Base-by-base conservation (phyloP, 2,113 vertebrate species). In the Gadus chalcogrammus region DNA sequence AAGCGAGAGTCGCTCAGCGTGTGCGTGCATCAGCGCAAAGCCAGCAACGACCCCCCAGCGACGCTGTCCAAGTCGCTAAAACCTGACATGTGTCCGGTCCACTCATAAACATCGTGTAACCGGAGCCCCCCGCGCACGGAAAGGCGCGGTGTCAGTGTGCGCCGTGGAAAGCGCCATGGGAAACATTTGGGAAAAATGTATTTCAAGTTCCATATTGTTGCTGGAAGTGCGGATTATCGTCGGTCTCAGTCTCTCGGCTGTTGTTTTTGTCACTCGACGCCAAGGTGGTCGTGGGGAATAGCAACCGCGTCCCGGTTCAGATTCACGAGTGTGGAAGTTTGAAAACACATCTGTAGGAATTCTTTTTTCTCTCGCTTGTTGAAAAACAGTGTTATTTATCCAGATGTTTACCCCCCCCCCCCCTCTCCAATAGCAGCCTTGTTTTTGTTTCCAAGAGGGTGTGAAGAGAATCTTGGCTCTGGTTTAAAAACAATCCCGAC, bases 381-480 rank as follows among this genome's bases (percentile, higher is more conserved):
- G 42, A 48, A 16, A 59, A 76, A 69, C 69, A 48, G 53, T 67
- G 35, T 24, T 28, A 12, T 64, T 64, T 35, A 31, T 64, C 15
- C 27, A 61, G 59, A 22, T 61, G 60, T 28, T 16, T 28, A 12
- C 0, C 56, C 64, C 24, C 72, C n/a, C 15, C 56, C 60, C 35
- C 42, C 42, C 42, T 2, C 42, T 48, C 62, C 31, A 58, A 31
- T 61, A 66, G 67, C 55, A 28, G 28, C 35, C 13, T n/a, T 86
- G 82, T 88, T 61, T 74, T 76, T 67, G 84, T 88, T 90, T 84
- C 69, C 88, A 92, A 92, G 91, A 92, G 82, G 94, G 79, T 85
- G 75, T 68, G 75, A 84, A 75, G 72, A 74, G 77, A 83, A 64
- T 68, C 70, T 79, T 79, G 81, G 81, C 67, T 71, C 69, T n/a